Evolutionary conservation across 1,140 invertebrate genomes (phyloP).

Genomic region (Drosophila arizonae): DNA sequence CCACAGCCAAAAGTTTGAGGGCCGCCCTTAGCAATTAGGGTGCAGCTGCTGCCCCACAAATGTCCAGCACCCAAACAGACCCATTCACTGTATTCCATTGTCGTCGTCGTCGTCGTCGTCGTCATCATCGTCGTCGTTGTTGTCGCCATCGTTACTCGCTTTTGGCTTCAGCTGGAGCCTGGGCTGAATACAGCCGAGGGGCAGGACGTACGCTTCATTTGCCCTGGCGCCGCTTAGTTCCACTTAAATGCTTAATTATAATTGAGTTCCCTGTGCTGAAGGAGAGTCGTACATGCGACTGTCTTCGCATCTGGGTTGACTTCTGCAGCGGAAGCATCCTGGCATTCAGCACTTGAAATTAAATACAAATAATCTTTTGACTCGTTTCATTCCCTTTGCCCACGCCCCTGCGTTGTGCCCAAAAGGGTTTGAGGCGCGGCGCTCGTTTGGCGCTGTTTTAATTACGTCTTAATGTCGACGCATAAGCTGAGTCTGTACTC

Average conservation of each 20-base stretch:
- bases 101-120: conserved; percentile 14
- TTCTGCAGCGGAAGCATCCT: conserved; percentile 45
- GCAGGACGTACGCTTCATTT: conserved; percentile 67
- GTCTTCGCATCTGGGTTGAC: conserved; percentile 39
- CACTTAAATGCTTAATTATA: conserved; percentile 81
- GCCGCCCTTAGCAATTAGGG: conserved; percentile 65
- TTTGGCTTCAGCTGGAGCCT: conserved; percentile 10
- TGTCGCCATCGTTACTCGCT: conserved; percentile 30
- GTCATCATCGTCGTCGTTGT: conserved; percentile 18
- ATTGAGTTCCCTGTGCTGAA: conserved; percentile 67
- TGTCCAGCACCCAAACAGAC: background rate
- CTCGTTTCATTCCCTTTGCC: conserved; percentile 34
- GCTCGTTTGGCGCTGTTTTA: conserved; percentile 75
- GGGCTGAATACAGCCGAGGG: background rate
- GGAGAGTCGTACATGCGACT: conserved; percentile 37
- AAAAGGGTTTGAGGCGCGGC: conserved; percentile 41
- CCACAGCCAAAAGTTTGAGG: conserved; percentile 54
- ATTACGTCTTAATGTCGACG: conserved; percentile 78
- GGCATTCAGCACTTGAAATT: conserved; percentile 66
- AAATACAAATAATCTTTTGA: conserved; percentile 81
- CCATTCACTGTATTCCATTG: conserved; percentile 4
- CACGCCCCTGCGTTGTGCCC: background rate
- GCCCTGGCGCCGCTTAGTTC: conserved; percentile 61
- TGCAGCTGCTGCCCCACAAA: conserved; percentile 44
- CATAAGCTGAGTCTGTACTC: conserved; percentile 45